Base-by-base conservation (phyloP, 2,113 vertebrate species). In the Dicaeum eximium region DNA sequence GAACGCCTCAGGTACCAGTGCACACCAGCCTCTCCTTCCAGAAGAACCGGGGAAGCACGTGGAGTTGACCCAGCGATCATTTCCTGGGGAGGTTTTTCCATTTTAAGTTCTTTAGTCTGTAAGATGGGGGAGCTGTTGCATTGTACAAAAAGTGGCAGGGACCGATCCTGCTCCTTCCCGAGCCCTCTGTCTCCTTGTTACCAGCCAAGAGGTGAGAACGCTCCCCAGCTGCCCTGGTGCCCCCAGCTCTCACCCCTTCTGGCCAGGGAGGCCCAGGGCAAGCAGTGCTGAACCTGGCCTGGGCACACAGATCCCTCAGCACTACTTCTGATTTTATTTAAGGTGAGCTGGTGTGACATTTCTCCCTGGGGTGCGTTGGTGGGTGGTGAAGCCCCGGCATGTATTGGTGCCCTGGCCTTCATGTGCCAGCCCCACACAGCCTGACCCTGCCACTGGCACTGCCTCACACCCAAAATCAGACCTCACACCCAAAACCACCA, bases 91-190 rank as follows among this genome's bases (percentile, higher is more conserved):
- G 10, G 23, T 15, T 50, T 48, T 65, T 17, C 27, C 6, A 15
- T 31, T 62, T 93, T 65, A 38, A 95, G 64, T 97, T 97, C 96
- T 84, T 80, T 47, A 24, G 47, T 66, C 94, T 51, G 95, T 95
- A 97, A 96, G 97, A 57, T 96, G 98, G 97, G 97, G 96, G 97
- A 97, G 97, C 97, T 98, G 73, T 98, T 98, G 97, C 77, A 93
- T 95, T 96, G 88, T 37, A 85, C 53, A 97, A 97, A 86, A 69
- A 8, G 2, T 1, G 8, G 50, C 78, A n/a, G 73, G 33, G 45
- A 4, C 20, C 2, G 3, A 11, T 80, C 74, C 65, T 23, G 3
- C 82, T 64, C 2, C n/a, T 21, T 31, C 58, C 7, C 6, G 12
- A 67, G 67, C 15, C 9, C 30, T n/a, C 3, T 19, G 1, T 30